Conservation (phyloP, 2,113 vertebrate species). For the Miniopterus natalensis region DNA sequence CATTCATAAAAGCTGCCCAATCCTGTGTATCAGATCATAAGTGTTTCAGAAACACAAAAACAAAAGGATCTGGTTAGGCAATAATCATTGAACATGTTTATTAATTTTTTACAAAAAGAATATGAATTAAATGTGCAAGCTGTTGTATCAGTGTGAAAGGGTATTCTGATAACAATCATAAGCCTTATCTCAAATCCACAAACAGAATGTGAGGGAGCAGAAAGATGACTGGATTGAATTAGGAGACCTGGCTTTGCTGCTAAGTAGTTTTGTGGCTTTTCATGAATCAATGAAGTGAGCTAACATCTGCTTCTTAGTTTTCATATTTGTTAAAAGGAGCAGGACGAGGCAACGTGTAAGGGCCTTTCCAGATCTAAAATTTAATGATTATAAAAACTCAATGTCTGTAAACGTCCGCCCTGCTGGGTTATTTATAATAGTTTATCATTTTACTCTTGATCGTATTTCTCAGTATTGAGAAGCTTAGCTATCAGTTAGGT, state of each 20-base stretch:
- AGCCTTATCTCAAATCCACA: conserved; percentile 17
- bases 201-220: neutral
- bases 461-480: neutral
- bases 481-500: neutral
- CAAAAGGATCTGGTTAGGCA: neutral
- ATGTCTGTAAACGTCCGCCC: neutral
- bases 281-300: neutral
- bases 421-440: conserved; percentile 13
- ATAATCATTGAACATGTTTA: neutral
- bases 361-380: neutral
- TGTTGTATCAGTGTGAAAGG: neutral
- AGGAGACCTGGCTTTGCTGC: neutral
- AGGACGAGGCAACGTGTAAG: neutral
- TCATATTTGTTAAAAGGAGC: neutral
- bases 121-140: neutral
- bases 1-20: conserved; percentile 3
- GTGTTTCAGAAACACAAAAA: conserved; percentile 23
- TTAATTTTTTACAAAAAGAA: conserved; percentile 30
- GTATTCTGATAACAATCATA: neutral
- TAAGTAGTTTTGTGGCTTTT: neutral
- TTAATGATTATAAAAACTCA: conserved; percentile 29
- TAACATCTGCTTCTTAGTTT: conserved; percentile 22
- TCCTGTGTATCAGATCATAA: neutral
- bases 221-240: neutral
- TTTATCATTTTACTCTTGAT: conserved; percentile 17